These are phyloP conservation scores for Percopsis transmontana DNA, from an alignment of 2,113 vertebrate genomes.

Conservation along the genomic window DNA sequence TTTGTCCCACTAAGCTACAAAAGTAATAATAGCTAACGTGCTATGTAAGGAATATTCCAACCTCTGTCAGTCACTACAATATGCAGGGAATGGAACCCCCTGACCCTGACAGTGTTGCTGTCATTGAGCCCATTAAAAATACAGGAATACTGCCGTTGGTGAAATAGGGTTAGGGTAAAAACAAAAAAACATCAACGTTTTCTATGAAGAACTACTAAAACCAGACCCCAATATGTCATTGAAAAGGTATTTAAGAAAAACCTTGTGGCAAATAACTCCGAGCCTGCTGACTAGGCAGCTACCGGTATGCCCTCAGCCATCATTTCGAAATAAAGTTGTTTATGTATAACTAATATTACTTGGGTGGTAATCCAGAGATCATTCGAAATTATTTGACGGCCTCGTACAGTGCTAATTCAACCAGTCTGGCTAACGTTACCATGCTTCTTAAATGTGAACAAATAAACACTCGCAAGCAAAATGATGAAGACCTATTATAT, in stretches of 20 bases:
- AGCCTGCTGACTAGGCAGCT: too few relatives aligned
- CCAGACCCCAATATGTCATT: too few relatives aligned
- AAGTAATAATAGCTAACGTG: too few relatives aligned
- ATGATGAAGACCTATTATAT: fast-evolving
- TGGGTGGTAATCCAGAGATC: not conserved
- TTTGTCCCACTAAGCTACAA: not conserved
- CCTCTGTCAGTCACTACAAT: too few relatives aligned
- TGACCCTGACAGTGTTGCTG: not conserved
- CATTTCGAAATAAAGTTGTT: too few relatives aligned
- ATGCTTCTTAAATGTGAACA: slow-evolving; percentile 17
- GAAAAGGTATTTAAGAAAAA: too few relatives aligned
- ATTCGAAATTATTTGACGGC: slow-evolving; percentile 27
- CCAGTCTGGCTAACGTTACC: slow-evolving; percentile 10
- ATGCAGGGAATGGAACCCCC: not conserved
- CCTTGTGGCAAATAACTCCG: too few relatives aligned
- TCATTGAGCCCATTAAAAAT: too few relatives aligned
- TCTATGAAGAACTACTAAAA: too few relatives aligned
- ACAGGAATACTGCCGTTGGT: too few relatives aligned
- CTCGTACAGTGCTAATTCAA: slow-evolving; percentile 46
- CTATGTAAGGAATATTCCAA: too few relatives aligned
- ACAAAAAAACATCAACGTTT: not conserved
- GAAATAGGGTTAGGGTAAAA: not conserved
- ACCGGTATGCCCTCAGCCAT: too few relatives aligned
- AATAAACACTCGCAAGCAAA: not conserved
- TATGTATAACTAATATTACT: not conserved